These are phyloP conservation scores for Mastomys natalensis DNA, from an alignment of 2,113 vertebrate species.

Conservation along the genomic window DNA sequence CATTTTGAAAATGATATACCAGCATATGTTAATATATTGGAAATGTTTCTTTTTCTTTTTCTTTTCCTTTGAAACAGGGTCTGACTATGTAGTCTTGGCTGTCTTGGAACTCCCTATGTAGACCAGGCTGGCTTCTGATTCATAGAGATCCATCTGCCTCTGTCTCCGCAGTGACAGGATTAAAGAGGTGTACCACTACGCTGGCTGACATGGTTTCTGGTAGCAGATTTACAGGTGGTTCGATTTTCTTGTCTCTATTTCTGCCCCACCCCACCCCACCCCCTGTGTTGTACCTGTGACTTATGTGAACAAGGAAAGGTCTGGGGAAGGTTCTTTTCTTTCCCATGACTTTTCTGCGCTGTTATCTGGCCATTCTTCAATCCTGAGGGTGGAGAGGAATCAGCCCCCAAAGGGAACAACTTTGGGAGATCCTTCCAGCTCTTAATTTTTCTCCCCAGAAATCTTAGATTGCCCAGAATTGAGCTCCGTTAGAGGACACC, in stretches of 20 bases:
- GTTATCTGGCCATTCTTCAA: neutral
- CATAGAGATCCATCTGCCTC: neutral
- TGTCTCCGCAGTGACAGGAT: neutral
- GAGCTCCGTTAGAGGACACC: neutral
- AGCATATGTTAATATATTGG: neutral
- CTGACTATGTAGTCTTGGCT: neutral
- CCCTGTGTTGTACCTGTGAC: neutral
- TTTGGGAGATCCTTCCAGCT: neutral
- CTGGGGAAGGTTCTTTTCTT: neutral
- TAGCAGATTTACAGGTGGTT: neutral
- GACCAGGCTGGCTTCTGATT: neutral
- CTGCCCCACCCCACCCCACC: neutral
- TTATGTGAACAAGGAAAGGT: neutral
- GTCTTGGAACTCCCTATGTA: too few species aligned
- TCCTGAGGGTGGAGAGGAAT: neutral
- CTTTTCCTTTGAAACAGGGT: neutral
- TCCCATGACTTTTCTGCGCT: neutral
- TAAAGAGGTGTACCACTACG: neutral
- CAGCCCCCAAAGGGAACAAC: neutral
- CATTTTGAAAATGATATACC: neutral
- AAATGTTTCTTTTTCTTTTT: neutral
- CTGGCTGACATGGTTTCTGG: neutral
- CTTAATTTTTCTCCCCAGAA: neutral
- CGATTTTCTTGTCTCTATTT: constrained; percentile 44
- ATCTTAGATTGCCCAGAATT: neutral